Evolutionary conservation across 2,797 vertebrate genomes (phyloP), one percentile per base, ranked within the genome.

Genomic region (Manis pentadactyla): DNA sequence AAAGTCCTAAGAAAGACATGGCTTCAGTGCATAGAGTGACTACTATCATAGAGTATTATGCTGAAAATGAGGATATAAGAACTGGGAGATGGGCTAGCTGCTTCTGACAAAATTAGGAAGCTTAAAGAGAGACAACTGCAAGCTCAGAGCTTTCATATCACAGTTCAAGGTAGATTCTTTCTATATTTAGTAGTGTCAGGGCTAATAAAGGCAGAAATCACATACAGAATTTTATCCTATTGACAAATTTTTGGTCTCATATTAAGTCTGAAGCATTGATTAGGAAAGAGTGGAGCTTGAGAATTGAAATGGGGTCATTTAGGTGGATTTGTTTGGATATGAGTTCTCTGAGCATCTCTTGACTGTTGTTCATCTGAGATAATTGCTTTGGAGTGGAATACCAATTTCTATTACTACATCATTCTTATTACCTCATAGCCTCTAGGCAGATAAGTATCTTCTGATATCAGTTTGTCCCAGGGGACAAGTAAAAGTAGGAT

Each of bases 201-300:
- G 17, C 6, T 82, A 77, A 86, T 73, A 42, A 87, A 90, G 21
- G 13, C 59, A 73, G n/a, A 21, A 57, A 31, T 78, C 51, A 82
- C 5, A 39, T 61, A 18, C 0, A 42, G n/a, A n/a, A 9, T 39
- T 74, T 87, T 78, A 66, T 53, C 11, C 25, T 79, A 68, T 59
- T 39, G 21, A 92, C 92, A 79, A 19, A 63, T 68, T 34, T 79
- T 31, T 86, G 7, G 37, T 79, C 3, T 87, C 12, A 14, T 29
- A 9, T 71, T 23, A 81, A 93, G 18, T 1, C 17, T 77, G n/a
- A 10, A 75, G 34, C 2, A 69, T 15, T 93, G 34, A 64, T 75
- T 63, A 23, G 49, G 7, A 42, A 83, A 39, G 34, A 78, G 8
- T 69, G 12, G 7, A 7, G 4, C 4, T 37, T 34, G 29, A 64